Percentiles rank a stretch among this genome's conserved stretches.
Conservation (phyloP, 2,888 invertebrate species). For the Tachystola acroxantha region DNA sequence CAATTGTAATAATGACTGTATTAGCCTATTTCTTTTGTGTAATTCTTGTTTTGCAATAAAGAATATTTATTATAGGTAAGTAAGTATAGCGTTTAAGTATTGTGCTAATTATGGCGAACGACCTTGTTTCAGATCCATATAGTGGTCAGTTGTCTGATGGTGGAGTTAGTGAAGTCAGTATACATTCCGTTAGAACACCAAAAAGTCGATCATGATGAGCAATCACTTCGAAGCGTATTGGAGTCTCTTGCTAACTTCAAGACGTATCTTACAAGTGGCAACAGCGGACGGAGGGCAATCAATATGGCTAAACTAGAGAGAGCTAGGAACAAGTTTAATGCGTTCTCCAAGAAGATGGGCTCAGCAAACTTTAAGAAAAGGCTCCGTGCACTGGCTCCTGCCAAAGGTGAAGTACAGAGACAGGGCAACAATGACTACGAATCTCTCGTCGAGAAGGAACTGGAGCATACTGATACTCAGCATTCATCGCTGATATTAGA, state of each 20-base stretch:
- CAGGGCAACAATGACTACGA: background rate
- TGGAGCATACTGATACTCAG: conserved; percentile 23
- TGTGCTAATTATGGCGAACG: no score
- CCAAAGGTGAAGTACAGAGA: background rate
- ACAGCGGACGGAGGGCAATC: background rate
- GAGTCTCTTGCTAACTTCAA: conserved; percentile 3
- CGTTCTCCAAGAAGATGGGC: background rate
- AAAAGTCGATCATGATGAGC: background rate
- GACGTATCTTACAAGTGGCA: conserved; percentile 3
- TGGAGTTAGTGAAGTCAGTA: conserved; percentile 1
- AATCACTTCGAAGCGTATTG: conserved; percentile 4
- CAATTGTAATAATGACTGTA: no score
- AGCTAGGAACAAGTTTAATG: background rate
- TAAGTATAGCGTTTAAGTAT: no score
- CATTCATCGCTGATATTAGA: conserved; percentile 36
- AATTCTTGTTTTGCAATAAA: no score
- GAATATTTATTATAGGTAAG: no score
- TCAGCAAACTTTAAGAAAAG: background rate
- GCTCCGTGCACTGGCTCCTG: background rate
- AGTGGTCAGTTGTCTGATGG: background rate
- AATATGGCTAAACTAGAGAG: background rate
- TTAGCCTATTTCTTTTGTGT: no score
- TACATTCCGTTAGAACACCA: background rate
- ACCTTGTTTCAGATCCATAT: background rate
- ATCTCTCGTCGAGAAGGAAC: conserved; percentile 33